Evolutionary conservation across 2,797 vertebrate species (phyloP).

Genomic region (Eulemur albifrons): DNA sequence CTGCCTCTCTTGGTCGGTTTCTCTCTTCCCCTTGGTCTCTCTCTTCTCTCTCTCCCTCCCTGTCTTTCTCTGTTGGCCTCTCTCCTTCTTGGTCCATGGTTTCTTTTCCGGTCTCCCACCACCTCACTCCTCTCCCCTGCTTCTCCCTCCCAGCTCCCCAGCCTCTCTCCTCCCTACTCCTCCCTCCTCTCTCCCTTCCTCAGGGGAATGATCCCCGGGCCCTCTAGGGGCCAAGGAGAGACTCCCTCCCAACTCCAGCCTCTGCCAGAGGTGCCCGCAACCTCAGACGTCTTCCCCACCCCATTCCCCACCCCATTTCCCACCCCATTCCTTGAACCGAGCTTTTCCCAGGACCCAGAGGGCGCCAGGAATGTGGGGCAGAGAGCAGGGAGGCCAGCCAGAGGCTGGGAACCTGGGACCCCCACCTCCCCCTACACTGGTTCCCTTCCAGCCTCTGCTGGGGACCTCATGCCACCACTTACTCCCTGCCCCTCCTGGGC

Average conservation of each 20-base stretch:
- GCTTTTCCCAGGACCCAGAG: slow-evolving; percentile 75
- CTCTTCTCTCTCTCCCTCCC: not conserved
- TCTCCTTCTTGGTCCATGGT: not conserved
- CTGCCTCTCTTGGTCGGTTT: not conserved
- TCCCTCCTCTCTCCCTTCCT: not conserved
- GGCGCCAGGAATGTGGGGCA: slow-evolving; percentile 72
- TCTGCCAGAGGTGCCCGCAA: not conserved
- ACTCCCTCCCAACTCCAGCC: not conserved
- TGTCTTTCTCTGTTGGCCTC: not conserved
- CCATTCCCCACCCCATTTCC: no score
- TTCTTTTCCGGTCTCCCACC: slow-evolving; percentile 1
- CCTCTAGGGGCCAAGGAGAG: not conserved
- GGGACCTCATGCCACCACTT: not conserved
- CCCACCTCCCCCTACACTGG: not conserved
- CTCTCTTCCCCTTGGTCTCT: not conserved
- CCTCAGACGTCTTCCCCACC: not conserved
- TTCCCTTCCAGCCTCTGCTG: not conserved
- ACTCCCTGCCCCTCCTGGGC: not conserved
- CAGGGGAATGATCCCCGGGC: not conserved
- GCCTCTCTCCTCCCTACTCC: not conserved
- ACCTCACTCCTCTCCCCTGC: not conserved
- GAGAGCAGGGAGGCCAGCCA: slow-evolving; percentile 49
- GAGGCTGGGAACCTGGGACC: slow-evolving; percentile 14
- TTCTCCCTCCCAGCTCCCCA: no score
- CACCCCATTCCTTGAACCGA: not conserved